These are phyloP conservation scores for Odontamblyopus rebecca DNA, from an alignment of 2,797 vertebrate genomes.

Conservation along the genomic window DNA sequence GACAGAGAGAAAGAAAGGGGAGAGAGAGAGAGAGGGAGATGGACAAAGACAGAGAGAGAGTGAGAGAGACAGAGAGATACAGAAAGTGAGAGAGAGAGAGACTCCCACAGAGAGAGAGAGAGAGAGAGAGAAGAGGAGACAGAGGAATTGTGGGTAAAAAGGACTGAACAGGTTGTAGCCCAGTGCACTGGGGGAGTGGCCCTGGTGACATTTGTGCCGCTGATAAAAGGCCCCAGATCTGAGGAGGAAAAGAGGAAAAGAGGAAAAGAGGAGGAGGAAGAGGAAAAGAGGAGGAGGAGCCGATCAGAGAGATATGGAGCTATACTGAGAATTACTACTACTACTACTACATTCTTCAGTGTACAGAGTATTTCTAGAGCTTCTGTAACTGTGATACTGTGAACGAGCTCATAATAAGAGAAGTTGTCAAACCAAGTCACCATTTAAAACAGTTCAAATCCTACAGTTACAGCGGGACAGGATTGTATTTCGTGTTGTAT, in stretches of 20 bases:
- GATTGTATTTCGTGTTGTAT: no score
- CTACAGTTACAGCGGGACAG: no score
- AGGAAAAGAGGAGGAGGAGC: constrained; percentile 63
- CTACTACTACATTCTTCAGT: neutral
- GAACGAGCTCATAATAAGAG: neutral
- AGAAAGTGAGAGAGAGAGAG: no score
- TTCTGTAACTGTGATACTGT: neutral
- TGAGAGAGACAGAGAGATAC: no score
- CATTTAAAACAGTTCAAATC: no score
- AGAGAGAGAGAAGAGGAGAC: neutral
- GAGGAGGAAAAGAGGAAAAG: constrained; percentile 9
- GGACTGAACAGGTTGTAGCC: constrained; percentile 37
- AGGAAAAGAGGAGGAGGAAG: constrained; percentile 52
- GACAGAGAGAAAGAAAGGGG: no score
- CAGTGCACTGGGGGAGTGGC: constrained; percentile 71
- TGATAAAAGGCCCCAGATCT: constrained; percentile 57
- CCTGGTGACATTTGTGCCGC: constrained; percentile 78
- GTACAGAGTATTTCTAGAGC: neutral
- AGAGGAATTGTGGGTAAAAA: neutral
- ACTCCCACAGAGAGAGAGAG: neutral
- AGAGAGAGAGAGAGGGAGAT: no score
- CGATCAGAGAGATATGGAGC: constrained; percentile 51
- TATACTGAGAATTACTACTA: constrained; percentile 1
- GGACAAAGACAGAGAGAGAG: no score
- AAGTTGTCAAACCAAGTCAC: no score